A percentile compares a stretch with the other conserved stretches of the same genome.
These are phyloP conservation scores for Lysiphlebus fabarum DNA, from an alignment of 1,140 invertebrate genomes.

Conservation along the genomic window DNA sequence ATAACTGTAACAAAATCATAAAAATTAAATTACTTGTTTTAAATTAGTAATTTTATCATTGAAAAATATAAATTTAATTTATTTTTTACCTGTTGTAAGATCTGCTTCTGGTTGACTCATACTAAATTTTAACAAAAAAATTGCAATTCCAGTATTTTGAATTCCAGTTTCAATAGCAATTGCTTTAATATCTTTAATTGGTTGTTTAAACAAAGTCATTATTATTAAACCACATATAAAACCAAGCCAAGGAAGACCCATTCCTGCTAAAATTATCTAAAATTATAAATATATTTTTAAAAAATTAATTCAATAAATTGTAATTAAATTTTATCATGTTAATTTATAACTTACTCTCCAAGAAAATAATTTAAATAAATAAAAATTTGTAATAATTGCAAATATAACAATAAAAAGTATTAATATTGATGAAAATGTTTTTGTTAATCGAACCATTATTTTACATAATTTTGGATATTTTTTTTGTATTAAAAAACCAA, in stretches of 20 bases:
- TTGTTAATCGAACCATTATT: slow-evolving; percentile 75
- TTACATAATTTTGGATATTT: slow-evolving; percentile 65
- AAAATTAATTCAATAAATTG: background rate
- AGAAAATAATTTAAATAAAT: slow-evolving; percentile 86
- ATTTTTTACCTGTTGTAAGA: slow-evolving; percentile 69
- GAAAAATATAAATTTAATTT: slow-evolving; percentile 24
- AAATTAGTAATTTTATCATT: background rate
- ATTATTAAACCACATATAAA: slow-evolving; percentile 72
- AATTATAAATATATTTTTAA: background rate
- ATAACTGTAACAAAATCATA: too few relatives aligned
- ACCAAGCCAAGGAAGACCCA: slow-evolving; percentile 83
- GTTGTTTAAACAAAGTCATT: slow-evolving; percentile 62
- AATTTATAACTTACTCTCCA: slow-evolving; percentile 66
- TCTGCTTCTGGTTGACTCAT: slow-evolving; percentile 72
- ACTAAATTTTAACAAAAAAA: slow-evolving; percentile 74
- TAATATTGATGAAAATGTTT: slow-evolving; percentile 79
- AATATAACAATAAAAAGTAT: slow-evolving; percentile 90
- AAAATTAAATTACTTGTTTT: slow-evolving; percentile 32
- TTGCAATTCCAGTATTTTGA: slow-evolving; percentile 91
- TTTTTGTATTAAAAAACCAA: slow-evolving; percentile 75
- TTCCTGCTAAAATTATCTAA: slow-evolving; percentile 77
- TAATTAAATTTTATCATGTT: background rate
- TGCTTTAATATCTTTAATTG: slow-evolving; percentile 68
- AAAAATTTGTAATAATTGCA: slow-evolving; percentile 86
- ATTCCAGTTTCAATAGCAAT: slow-evolving; percentile 92